Percentiles rank a stretch among this genome's conserved stretches.
Evolutionary conservation across 2,888 invertebrate species (phyloP).

Genomic region (Lycaena phlaeas): DNA sequence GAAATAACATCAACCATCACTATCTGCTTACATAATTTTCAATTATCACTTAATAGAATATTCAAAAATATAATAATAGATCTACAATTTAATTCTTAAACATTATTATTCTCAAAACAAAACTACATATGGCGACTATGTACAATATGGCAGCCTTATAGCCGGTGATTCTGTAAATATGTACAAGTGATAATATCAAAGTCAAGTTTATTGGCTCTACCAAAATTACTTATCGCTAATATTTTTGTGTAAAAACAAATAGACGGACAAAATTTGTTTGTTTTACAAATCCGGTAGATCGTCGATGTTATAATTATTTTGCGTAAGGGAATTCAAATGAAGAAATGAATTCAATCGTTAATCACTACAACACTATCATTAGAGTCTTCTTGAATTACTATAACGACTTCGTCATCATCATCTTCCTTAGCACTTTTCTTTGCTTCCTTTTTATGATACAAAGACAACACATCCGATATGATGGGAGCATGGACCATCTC

Average conservation of each 20-base stretch:
- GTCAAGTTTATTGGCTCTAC: neutral
- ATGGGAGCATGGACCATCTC: slow-evolving; percentile 48
- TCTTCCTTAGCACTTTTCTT: slow-evolving; percentile 7
- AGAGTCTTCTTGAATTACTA: slow-evolving; percentile 39
- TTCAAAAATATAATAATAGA: neutral
- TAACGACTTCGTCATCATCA: slow-evolving; percentile 25
- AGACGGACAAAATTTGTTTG: neutral
- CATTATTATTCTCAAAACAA: neutral
- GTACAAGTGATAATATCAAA: slow-evolving; percentile 6
- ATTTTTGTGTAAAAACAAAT: neutral
- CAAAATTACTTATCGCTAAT: neutral
- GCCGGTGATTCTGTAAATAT: slow-evolving; percentile 26
- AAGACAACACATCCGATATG: slow-evolving; percentile 57
- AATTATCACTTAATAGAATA: neutral
- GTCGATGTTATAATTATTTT: neutral
- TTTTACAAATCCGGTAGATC: neutral
- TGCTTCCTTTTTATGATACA: slow-evolving; percentile 38
- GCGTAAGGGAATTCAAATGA: no score
- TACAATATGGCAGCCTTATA: slow-evolving; percentile 34
- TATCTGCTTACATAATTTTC: no score
- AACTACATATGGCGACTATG: slow-evolving; percentile 17
- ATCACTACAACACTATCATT: slow-evolving; percentile 43
- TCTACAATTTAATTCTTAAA: neutral
- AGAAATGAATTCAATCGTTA: slow-evolving; percentile 22
- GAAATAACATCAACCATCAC: no score